Evolutionary conservation across 2,797 vertebrate genomes (phyloP).

Genomic region (Corythornis leucogaster): DNA sequence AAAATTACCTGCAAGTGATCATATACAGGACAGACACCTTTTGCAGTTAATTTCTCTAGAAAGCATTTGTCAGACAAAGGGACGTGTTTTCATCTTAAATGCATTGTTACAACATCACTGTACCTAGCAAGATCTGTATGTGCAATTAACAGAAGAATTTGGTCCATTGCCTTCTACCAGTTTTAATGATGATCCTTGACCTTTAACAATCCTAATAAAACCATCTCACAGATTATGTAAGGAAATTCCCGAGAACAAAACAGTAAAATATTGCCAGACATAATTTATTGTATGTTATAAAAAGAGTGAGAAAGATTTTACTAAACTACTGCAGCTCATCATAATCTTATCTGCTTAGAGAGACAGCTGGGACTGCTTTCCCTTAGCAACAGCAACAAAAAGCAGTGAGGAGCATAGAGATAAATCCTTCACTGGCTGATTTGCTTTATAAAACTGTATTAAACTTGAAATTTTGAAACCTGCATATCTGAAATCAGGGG

Average conservation of each 20-base stretch:
- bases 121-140: neutral
- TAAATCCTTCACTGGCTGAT: neutral
- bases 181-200: conserved; percentile 61
- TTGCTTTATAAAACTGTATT: neutral
- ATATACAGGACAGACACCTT: neutral
- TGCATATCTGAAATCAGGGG: neutral
- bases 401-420: neutral
- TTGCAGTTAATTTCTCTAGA: neutral
- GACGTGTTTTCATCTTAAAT: neutral
- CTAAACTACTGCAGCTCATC: neutral
- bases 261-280: conserved; percentile 22
- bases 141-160: neutral
- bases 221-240: conserved; percentile 2
- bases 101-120: neutral
- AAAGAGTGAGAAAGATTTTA: conserved; percentile 36
- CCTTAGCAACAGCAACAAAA: neutral
- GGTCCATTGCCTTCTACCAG: neutral
- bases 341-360: neutral
- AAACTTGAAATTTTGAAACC: neutral
- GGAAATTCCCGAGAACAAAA: conserved; percentile 35
- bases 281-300: conserved; percentile 62
- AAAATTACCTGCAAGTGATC: neutral
- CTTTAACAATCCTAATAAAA: conserved; percentile 57
- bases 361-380: neutral
- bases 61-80: neutral